phyloP scores from a whole-genome alignment of 1,140 invertebrate species.

The Rhagoletis pomonella region DNA sequence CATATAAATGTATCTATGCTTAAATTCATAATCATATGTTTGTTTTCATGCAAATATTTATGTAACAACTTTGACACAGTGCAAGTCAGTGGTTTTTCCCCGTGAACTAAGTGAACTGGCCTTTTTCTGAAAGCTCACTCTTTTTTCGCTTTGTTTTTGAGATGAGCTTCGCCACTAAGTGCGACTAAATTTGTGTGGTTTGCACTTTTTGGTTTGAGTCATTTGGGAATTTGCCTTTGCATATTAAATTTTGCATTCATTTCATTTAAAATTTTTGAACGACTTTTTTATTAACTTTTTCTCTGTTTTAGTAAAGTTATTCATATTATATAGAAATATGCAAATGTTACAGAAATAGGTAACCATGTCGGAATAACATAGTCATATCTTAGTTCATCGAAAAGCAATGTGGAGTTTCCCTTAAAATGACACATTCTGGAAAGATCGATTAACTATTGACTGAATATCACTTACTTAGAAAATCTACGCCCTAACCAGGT shows the following conservation, averaged over 20 bases:
- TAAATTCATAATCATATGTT: slow-evolving; percentile 17
- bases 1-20: background rate
- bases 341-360: no score
- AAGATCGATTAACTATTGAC: no score
- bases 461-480: no score
- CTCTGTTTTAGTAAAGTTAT: background rate
- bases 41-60: slow-evolving; percentile 38
- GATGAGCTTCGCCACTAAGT: background rate
- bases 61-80: slow-evolving; percentile 21
- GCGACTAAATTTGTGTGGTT: background rate
- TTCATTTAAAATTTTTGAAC: background rate
- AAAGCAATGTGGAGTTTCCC: no score
- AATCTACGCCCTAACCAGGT: no score
- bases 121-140: slow-evolving; percentile 4
- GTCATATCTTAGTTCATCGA: no score
- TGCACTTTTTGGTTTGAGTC: background rate
- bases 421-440: no score
- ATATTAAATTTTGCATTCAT: background rate
- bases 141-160: no score
- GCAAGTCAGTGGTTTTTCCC: slow-evolving; percentile 1
- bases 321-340: no score
- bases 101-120: background rate
- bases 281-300: slow-evolving; percentile 1
- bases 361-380: no score
- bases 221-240: slow-evolving; percentile 12